Evolutionary conservation across 2,797 vertebrate species (phyloP), one percentile per base, ranked within the genome.

Genomic region (Oreonectes daqikongensis): DNA sequence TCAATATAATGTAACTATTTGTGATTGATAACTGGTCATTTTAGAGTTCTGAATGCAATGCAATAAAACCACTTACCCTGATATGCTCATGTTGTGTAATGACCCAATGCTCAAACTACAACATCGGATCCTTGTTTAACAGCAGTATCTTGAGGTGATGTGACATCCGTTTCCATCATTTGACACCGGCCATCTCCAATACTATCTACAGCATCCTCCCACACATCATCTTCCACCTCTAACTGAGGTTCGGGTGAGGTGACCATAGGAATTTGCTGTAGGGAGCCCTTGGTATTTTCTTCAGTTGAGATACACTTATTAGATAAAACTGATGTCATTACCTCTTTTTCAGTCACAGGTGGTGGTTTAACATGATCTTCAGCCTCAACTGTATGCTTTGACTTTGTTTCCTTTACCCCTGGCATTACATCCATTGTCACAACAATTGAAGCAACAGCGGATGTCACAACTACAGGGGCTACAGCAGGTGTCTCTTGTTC

Each of bases 201-300:
- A 46, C 85, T 75, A 79, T 92, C 92, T 75, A 90, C 84, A 0
- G 90, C 91, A 60, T 92, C 90, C 80, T 90, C 80, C 91, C 91
- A 91, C n/a, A 89, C 85, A 2, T 92, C 91, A 46, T 88, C 86
- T 2, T 87, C 80, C 24, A 57, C 30, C 48, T 87, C 81, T 65
- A 83, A 69, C 30, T 59, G 69, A 35, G 61, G 38, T 67, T 74
- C 79, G 12, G 38, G 20, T 69, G 55, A 26, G 32, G 55, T 44
- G 18, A 40, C 3, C 1, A 35, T 15, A 3, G 38, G 4, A 2
- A 26, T 38, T 18, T 59, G 40, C 40, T 40, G 46, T 24, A 64
- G 38, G 18, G 3, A 57, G 24, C 50, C 61, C 18, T 11, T 26
- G 1, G 44, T 12, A 50, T 22, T 61, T 68, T 44, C 42, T 35